A percentile compares a stretch with the other conserved stretches of the same genome.
phyloP scores from a whole-genome alignment of 2,113 vertebrate species.

The Zosterops borbonicus region DNA sequence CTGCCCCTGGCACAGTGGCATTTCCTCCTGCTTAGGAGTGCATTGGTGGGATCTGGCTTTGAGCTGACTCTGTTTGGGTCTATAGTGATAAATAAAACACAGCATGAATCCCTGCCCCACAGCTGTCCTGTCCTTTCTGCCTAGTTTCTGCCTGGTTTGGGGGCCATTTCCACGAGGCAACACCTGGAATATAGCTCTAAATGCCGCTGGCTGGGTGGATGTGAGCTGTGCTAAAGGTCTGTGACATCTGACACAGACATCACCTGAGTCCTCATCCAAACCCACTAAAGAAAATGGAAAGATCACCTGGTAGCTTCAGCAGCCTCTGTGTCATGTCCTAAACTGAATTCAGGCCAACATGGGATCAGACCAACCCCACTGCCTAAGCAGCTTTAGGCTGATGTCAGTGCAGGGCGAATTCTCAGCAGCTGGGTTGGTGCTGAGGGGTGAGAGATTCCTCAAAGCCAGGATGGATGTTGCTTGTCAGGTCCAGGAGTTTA shows the following conservation, averaged over 20 bases:
- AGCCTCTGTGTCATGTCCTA: not conserved
- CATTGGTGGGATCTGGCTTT: not conserved
- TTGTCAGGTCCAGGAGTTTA: not conserved
- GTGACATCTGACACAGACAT: not conserved
- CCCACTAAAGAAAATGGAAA: not conserved
- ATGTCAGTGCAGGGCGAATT: not conserved
- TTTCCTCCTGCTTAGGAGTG: not conserved
- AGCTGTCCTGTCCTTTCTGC: not conserved
- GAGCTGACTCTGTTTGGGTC: not conserved
- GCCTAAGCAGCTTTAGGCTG: conserved; percentile 6
- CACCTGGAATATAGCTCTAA: not conserved
- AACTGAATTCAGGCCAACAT: not conserved
- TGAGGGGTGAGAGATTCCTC: not conserved
- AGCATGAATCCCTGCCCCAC: not conserved
- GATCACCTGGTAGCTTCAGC: not conserved
- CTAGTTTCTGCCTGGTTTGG: not conserved
- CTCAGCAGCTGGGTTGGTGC: not conserved
- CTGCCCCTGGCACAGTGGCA: not conserved
- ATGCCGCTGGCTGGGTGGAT: fast-evolving
- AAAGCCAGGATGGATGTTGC: not conserved
- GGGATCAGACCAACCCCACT: not conserved
- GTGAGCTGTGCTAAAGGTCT: not conserved
- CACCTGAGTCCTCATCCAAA: not conserved
- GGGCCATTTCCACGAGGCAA: fast-evolving
- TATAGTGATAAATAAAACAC: not conserved